Conservation (phyloP, 2,888 invertebrate genomes). For the Drosophila ezoana region DNA sequence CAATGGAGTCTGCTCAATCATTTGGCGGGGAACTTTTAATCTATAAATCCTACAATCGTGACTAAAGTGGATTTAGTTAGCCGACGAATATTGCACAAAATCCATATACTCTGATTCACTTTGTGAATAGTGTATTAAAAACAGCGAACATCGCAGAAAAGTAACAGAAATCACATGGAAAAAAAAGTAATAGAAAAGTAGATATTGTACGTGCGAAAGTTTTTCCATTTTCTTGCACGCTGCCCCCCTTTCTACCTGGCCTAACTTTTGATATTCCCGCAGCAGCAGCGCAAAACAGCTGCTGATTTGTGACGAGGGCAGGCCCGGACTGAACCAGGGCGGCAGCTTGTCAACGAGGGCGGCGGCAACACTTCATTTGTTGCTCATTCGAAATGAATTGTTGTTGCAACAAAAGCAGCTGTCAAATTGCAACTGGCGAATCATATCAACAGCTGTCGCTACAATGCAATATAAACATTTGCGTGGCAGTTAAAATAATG, state of each 20-base stretch:
- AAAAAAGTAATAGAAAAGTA: slow-evolving; percentile 73
- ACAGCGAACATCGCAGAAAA: slow-evolving; percentile 54
- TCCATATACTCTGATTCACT: neutral
- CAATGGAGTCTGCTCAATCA: too few relatives aligned
- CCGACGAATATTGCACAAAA: too few relatives aligned
- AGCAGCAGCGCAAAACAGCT: slow-evolving; percentile 23
- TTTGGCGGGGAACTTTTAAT: too few relatives aligned
- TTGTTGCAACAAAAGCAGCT: slow-evolving; percentile 44
- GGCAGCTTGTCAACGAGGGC: slow-evolving; percentile 10
- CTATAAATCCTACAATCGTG: too few relatives aligned
- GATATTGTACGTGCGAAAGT: slow-evolving; percentile 77
- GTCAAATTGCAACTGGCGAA: slow-evolving; percentile 41
- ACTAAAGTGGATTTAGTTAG: too few relatives aligned
- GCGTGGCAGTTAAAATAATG: slow-evolving; percentile 6
- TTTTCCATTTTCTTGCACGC: slow-evolving; percentile 71
- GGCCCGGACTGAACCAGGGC: neutral
- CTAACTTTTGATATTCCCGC: slow-evolving; percentile 38
- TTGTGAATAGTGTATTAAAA: neutral
- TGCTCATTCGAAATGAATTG: slow-evolving; percentile 58
- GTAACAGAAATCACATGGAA: slow-evolving; percentile 38
- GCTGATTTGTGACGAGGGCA: neutral
- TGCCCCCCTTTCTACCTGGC: slow-evolving; percentile 41
- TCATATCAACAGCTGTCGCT: slow-evolving; percentile 53
- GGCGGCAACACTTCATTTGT: slow-evolving; percentile 40
- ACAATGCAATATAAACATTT: slow-evolving; percentile 24